Evolutionary conservation across 1,140 invertebrate species (phyloP).

Genomic region (Paraescarpia echinospica): DNA sequence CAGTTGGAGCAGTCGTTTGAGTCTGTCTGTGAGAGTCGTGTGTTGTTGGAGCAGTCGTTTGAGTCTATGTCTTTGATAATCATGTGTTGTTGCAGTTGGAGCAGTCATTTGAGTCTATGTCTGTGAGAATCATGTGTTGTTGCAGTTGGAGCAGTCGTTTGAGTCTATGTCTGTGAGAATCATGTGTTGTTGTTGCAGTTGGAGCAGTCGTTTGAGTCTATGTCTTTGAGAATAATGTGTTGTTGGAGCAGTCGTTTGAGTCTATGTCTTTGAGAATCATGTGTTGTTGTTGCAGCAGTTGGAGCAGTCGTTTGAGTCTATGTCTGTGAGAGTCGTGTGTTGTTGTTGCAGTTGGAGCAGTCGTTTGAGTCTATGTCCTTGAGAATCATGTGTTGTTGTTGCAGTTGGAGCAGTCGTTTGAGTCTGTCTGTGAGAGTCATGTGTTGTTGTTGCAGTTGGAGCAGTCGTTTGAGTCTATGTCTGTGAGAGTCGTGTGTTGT

Average conservation of each 20-base stretch:
- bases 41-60: constrained; percentile 78
- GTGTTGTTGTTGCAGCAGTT: neutral
- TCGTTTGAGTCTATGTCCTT: neutral
- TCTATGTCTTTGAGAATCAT: too few relatives aligned
- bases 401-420: neutral
- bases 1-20: constrained; percentile 78
- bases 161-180: too few relatives aligned
- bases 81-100: constrained; percentile 68
- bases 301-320: neutral
- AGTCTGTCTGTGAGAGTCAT: too few relatives aligned
- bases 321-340: too few relatives aligned
- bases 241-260: constrained; percentile 77
- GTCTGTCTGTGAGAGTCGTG: too few relatives aligned
- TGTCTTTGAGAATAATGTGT: too few relatives aligned
- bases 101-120: constrained; percentile 69
- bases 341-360: neutral
- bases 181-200: constrained; percentile 61
- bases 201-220: constrained; percentile 79
- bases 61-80: too few relatives aligned
- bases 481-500: too few relatives aligned
- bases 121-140: too few relatives aligned
- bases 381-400: too few relatives aligned
- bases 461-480: neutral
- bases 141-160: constrained; percentile 78
- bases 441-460: neutral